Conservation (phyloP, 2,797 vertebrate species). For the Dromococcyx pavoninus region DNA sequence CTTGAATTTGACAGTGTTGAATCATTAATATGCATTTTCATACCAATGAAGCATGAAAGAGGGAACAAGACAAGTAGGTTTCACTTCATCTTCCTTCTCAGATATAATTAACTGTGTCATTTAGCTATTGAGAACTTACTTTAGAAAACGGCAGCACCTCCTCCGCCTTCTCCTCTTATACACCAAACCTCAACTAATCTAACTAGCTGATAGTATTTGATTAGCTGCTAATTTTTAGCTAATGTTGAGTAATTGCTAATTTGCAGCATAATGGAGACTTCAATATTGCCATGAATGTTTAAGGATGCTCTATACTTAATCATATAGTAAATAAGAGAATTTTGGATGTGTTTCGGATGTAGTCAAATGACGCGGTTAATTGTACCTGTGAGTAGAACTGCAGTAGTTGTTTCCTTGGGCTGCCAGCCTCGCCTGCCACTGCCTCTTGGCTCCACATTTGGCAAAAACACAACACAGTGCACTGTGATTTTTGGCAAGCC, state of each 20-base stretch:
- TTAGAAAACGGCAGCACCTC: not conserved
- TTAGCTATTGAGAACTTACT: not conserved
- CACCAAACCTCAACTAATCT: not conserved
- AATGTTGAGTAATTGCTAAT: not conserved
- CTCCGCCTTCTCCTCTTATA: not conserved
- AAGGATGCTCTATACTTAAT: not conserved
- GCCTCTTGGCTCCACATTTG: not conserved
- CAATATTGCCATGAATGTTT: not conserved
- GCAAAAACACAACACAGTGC: not conserved
- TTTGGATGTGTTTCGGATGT: not conserved
- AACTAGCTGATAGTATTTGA: not conserved
- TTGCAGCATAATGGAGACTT: not conserved
- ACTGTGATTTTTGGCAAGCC: not conserved
- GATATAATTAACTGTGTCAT: not conserved
- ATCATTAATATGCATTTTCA: conserved; percentile 18
- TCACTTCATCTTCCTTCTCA: conserved; percentile 12
- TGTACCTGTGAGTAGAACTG: not conserved
- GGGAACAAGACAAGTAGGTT: not conserved
- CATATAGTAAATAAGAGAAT: not conserved
- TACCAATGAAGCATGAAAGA: not conserved
- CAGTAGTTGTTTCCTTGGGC: not conserved
- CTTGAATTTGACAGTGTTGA: not conserved
- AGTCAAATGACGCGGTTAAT: not conserved
- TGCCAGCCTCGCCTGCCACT: not conserved
- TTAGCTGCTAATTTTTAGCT: not conserved